Conservation (phyloP, 2,113 vertebrate genomes). For the Himantopus leucocephalus region DNA sequence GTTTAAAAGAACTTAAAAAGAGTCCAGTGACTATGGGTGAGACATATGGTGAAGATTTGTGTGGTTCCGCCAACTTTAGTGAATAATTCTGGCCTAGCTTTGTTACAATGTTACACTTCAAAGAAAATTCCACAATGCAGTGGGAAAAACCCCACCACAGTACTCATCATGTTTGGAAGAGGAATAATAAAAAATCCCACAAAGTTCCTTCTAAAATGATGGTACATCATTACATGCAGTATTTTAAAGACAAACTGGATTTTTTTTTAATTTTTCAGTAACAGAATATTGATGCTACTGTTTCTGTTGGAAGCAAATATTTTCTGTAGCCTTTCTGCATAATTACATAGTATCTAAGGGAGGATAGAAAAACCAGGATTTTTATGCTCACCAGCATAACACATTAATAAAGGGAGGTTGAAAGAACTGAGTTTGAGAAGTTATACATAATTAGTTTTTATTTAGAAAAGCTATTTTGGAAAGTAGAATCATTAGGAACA, state of each 20-base stretch:
- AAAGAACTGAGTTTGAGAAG: background rate
- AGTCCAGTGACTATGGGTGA: fast-evolving
- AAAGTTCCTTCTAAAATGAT: fast-evolving
- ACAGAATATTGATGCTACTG: background rate
- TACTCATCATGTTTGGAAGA: fast-evolving
- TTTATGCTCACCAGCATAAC: background rate
- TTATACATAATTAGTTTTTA: background rate
- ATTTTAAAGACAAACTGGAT: background rate
- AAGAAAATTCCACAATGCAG: too few relatives aligned
- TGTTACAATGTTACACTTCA: background rate
- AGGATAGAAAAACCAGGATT: too few relatives aligned
- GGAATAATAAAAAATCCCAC: background rate
- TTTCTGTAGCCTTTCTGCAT: background rate
- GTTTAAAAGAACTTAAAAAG: background rate
- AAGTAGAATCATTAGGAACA: background rate
- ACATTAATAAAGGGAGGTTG: background rate
- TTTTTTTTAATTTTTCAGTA: background rate
- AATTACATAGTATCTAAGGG: fast-evolving
- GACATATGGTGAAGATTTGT: too few relatives aligned
- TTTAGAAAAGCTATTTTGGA: background rate
- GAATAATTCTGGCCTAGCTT: fast-evolving
- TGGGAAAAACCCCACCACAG: background rate
- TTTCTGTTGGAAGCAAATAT: background rate
- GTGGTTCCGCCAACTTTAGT: fast-evolving
- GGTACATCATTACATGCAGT: fast-evolving